phyloP scores from a whole-genome alignment of 2,888 invertebrate species.

The Dioctria rufipes region DNA sequence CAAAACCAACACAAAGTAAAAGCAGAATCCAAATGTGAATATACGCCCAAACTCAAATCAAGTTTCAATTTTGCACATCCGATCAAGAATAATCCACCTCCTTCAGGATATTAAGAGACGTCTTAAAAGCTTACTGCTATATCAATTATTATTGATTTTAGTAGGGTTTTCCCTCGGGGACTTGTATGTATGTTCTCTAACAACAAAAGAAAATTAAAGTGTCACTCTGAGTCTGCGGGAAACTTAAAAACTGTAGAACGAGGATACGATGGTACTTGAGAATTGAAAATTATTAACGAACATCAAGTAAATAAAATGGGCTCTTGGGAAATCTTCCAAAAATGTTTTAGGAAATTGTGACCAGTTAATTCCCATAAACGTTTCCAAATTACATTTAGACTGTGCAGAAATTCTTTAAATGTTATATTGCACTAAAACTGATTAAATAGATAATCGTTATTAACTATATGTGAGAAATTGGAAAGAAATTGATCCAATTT shows the following conservation, averaged over 20 bases:
- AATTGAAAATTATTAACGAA: not conserved
- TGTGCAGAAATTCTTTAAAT: not conserved
- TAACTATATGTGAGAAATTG: too few species aligned
- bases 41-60: not conserved
- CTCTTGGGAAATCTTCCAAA: not conserved
- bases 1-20: too few species aligned
- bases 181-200: not conserved
- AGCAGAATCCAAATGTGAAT: too few species aligned
- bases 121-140: constrained; percentile 7
- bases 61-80: not conserved
- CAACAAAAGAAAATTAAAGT: constrained; percentile 11
- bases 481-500: too few species aligned
- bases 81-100: not conserved
- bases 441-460: too few species aligned
- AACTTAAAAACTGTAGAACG: not conserved
- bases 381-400: not conserved
- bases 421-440: too few species aligned
- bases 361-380: not conserved
- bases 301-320: not conserved
- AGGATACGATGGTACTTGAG: too few species aligned
- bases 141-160: constrained; percentile 15
- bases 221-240: not conserved
- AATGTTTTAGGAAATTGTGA: not conserved
- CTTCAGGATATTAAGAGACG: not conserved
- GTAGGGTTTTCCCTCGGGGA: not conserved